These are phyloP conservation scores for Gadopsis bispinosus DNA, from an alignment of 2,797 vertebrate genomes.

Conservation along the genomic window DNA sequence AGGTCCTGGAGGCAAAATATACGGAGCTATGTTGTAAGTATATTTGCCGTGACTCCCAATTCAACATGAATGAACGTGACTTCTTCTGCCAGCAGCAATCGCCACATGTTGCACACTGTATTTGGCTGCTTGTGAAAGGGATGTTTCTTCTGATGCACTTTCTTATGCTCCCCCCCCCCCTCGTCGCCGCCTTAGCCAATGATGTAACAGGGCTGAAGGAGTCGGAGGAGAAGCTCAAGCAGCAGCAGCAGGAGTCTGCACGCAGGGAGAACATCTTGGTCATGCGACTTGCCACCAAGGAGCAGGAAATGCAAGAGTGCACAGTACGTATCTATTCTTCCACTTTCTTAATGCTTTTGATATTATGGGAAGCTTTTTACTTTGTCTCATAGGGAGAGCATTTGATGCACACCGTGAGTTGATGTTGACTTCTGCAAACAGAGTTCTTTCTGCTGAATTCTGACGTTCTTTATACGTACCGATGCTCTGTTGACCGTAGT, in stretches of 20 bases:
- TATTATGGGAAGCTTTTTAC: neutral
- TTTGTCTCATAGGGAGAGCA: neutral
- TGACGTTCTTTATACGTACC: neutral
- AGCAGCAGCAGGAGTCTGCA: constrained; percentile 98
- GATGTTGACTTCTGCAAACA: neutral
- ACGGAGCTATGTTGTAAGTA: constrained; percentile 98
- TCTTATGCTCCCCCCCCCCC: neutral
- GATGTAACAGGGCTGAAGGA: constrained; percentile 97
- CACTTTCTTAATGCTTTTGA: neutral
- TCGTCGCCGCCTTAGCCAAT: constrained; percentile 87
- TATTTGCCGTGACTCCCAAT: constrained; percentile 8
- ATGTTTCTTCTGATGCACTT: constrained; percentile 40
- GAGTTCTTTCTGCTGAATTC: neutral
- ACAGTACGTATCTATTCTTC: constrained; percentile 88
- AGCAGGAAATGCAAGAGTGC: constrained; percentile 99
- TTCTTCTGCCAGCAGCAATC: neutral
- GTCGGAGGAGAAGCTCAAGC: constrained; percentile 98
- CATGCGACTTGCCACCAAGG: constrained; percentile 99
- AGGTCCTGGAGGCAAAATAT: constrained; percentile 98
- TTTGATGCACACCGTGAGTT: neutral
- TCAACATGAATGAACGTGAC: neutral
- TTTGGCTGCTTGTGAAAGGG: neutral
- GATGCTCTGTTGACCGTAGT: neutral
- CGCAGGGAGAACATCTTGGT: constrained; percentile 99
- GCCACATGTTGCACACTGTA: neutral